Conservation (phyloP, 2,888 invertebrate species). For the Mythimna loreyi region DNA sequence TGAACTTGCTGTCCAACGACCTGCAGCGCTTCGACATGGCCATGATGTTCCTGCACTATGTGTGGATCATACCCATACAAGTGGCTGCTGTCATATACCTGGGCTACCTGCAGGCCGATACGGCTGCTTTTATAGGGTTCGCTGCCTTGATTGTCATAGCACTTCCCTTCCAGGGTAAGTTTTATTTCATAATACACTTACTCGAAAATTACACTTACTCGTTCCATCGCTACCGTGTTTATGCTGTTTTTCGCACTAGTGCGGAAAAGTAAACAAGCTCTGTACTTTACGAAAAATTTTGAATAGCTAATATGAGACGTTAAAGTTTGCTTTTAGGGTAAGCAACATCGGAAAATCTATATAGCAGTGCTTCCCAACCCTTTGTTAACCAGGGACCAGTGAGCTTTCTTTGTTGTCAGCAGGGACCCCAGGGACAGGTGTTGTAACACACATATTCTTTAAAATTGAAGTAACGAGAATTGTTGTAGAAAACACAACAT, state of each 20-base stretch:
- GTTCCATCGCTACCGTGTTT: too few relatives aligned
- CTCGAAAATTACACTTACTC: too few relatives aligned
- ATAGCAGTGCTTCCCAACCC: too few relatives aligned
- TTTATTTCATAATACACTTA: background rate
- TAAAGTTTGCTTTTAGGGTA: background rate
- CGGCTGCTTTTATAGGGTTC: slow-evolving; percentile 93
- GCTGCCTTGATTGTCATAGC: slow-evolving; percentile 92
- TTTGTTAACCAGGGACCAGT: too few relatives aligned
- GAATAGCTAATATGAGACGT: background rate
- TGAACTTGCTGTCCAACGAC: slow-evolving; percentile 97
- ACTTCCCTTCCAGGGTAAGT: slow-evolving; percentile 94
- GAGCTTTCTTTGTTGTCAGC: too few relatives aligned
- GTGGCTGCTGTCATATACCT: slow-evolving; percentile 93
- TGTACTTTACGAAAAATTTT: too few relatives aligned
- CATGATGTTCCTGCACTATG: slow-evolving; percentile 93
- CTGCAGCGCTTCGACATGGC: slow-evolving; percentile 96
- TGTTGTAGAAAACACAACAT: too few relatives aligned
- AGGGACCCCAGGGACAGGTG: too few relatives aligned
- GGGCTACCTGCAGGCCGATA: slow-evolving; percentile 93
- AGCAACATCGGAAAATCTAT: background rate
- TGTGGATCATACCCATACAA: slow-evolving; percentile 95
- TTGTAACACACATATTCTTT: too few relatives aligned
- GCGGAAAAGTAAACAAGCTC: too few relatives aligned
- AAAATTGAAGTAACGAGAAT: too few relatives aligned
- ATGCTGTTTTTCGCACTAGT: too few relatives aligned